Percentiles rank a stretch among this genome's conserved stretches.
Conservation (phyloP, 2,797 vertebrate genomes). For the Helarctos malayanus region DNA sequence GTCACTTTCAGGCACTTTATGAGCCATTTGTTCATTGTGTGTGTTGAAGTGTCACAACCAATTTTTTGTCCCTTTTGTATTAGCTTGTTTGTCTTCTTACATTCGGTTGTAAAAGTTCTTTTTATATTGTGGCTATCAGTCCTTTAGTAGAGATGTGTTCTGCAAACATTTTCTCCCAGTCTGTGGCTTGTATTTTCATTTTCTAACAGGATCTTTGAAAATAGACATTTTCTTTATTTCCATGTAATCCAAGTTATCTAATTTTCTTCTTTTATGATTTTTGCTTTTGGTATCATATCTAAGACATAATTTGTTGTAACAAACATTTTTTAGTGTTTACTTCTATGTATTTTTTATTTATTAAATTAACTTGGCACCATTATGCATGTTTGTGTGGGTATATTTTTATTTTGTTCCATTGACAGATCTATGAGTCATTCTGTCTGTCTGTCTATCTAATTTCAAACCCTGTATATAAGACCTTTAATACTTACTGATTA, state of each 20-base stretch:
- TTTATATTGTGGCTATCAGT: background rate
- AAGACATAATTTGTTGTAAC: background rate
- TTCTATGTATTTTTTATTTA: background rate
- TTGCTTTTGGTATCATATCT: background rate
- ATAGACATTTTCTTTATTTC: background rate
- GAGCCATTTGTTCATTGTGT: background rate
- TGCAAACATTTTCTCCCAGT: background rate
- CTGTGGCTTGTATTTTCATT: background rate
- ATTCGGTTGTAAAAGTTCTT: background rate
- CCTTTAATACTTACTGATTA: conserved; percentile 16
- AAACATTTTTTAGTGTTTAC: background rate
- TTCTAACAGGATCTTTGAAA: background rate
- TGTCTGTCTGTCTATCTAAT: background rate
- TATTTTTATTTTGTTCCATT: background rate
- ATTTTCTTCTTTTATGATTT: background rate
- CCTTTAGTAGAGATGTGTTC: background rate
- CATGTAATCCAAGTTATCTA: background rate
- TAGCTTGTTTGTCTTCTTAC: background rate
- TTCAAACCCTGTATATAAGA: background rate
- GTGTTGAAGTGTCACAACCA: background rate
- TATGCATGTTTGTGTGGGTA: background rate
- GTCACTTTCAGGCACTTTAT: background rate
- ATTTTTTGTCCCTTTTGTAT: background rate
- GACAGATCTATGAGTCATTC: background rate
- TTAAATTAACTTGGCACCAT: background rate